These are phyloP conservation scores for Dendrocincla tyrannina DNA, from an alignment of 2,797 vertebrate species.

Conservation along the genomic window DNA sequence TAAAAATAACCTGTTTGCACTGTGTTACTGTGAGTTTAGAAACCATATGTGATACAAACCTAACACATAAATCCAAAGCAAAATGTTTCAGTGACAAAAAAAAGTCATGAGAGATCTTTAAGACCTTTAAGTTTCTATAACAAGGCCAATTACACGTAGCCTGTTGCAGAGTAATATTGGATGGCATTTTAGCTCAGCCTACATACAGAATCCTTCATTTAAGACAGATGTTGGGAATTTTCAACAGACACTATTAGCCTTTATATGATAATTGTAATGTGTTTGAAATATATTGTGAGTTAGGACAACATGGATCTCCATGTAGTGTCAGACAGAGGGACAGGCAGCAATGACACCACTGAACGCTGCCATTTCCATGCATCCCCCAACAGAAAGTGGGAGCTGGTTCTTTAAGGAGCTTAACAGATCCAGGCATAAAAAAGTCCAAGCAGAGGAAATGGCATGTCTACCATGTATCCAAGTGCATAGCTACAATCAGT, in stretches of 20 bases:
- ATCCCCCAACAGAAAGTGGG: background rate
- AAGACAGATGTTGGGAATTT: background rate
- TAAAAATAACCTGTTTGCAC: background rate
- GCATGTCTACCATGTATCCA: background rate
- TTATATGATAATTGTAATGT: background rate
- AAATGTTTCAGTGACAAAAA: constrained; percentile 3
- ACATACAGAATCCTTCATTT: background rate
- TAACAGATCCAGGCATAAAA: background rate
- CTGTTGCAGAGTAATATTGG: background rate
- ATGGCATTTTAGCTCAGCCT: constrained; percentile 41
- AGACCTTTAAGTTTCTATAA: constrained; percentile 31
- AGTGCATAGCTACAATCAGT: background rate
- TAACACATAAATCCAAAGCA: background rate
- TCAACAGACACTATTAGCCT: background rate
- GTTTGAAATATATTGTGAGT: background rate
- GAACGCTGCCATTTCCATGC: background rate
- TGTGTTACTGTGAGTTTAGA: background rate
- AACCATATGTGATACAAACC: background rate
- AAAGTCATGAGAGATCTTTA: background rate
- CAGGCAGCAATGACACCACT: background rate
- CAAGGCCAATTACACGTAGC: background rate
- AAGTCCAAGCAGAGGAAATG: background rate
- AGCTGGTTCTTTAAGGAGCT: background rate
- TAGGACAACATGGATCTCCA: background rate
- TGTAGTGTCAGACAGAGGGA: background rate